Conservation (phyloP, 2,888 invertebrate genomes). For the Tetramorium bicarinatum region DNA sequence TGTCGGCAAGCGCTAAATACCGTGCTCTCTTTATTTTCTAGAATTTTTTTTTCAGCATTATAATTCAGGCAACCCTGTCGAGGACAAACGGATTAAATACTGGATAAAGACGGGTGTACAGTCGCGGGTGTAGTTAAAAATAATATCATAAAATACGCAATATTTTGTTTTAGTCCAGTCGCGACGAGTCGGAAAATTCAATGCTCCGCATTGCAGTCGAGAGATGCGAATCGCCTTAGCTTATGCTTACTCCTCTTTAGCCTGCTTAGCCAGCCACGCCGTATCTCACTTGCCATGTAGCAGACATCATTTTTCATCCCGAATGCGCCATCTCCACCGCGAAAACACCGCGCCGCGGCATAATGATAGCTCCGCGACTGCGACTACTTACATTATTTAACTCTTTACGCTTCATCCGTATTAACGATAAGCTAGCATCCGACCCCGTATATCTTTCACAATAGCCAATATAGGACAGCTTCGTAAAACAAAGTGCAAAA, state of each 20-base stretch:
- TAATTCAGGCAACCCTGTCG: neutral
- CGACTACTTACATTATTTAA: slow-evolving; percentile 55
- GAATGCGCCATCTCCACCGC: slow-evolving; percentile 54
- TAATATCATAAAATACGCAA: slow-evolving; percentile 24
- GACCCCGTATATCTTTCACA: slow-evolving; percentile 13
- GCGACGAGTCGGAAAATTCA: slow-evolving; percentile 61
- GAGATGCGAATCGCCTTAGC: slow-evolving; percentile 58
- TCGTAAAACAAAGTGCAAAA: neutral
- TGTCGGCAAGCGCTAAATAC: neutral
- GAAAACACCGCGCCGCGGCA: slow-evolving; percentile 55
- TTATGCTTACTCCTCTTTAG: slow-evolving; percentile 59
- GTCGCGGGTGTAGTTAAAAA: neutral
- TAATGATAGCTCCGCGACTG: slow-evolving; percentile 66
- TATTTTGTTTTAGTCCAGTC: slow-evolving; percentile 25
- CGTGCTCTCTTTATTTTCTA: neutral
- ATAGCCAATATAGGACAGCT: neutral
- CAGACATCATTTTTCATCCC: slow-evolving; percentile 69
- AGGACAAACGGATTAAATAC: neutral
- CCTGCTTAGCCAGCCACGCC: slow-evolving; percentile 54
- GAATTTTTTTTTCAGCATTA: neutral
- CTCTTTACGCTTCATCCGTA: slow-evolving; percentile 25
- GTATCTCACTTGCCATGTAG: slow-evolving; percentile 67
- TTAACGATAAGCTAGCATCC: slow-evolving; percentile 27
- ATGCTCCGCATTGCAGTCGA: slow-evolving; percentile 72
- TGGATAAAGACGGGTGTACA: neutral